phyloP scores from a whole-genome alignment of 2,797 vertebrate genomes.

The Phoxinus dragarum region DNA sequence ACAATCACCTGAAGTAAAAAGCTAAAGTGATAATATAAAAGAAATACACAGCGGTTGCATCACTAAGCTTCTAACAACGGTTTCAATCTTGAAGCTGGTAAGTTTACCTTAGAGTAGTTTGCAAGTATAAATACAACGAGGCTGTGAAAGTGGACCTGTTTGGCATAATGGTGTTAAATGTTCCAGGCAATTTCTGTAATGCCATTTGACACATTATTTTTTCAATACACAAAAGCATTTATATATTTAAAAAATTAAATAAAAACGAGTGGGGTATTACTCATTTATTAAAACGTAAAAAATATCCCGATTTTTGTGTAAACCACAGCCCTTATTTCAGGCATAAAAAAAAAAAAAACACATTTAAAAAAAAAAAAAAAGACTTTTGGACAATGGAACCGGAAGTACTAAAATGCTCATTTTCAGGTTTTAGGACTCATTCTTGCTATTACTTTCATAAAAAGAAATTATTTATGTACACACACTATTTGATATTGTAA shows the following conservation, averaged over 20 bases:
- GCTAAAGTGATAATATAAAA: not conserved
- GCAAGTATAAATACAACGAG: not conserved
- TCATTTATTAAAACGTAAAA: not conserved
- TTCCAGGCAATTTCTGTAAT: not conserved
- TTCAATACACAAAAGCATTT: not conserved
- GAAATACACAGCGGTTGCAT: not conserved
- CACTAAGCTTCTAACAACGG: not conserved
- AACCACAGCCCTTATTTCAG: not conserved
- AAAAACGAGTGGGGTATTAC: not conserved
- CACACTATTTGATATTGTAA: not conserved
- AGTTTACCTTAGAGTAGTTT: not conserved
- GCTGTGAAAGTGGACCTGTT: not conserved
- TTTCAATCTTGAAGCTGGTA: not conserved
- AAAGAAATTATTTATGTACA: not conserved
- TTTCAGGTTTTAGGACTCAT: not conserved
- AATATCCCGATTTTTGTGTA: not conserved
- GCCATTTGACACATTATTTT: not conserved
- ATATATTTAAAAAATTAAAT: too few relatives aligned
- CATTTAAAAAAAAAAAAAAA: fast-evolving
- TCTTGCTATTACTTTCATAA: not conserved
- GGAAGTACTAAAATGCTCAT: not conserved
- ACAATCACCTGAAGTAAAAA: not conserved
- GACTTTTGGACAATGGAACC: not conserved
- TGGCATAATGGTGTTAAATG: not conserved
- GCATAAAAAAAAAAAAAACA: too few relatives aligned